phyloP scores from a whole-genome alignment of 1,140 invertebrate species.

The Pararge aegeria region DNA sequence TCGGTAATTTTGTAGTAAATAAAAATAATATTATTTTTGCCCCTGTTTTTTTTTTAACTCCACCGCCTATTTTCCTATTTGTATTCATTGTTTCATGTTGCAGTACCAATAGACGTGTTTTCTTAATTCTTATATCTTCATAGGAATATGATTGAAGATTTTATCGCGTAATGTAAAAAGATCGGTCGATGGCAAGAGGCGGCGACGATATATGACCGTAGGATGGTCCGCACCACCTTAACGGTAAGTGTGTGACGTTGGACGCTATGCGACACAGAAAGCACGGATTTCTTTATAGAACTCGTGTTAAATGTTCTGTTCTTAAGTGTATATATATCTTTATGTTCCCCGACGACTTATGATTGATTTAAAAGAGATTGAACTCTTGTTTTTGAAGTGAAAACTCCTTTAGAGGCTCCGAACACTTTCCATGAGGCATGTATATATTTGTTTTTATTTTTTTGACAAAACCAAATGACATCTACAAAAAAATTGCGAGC shows the following conservation, averaged over 20 bases:
- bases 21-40: no score
- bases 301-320: conserved; percentile 16
- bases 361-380: background rate
- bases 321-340: conserved; percentile 3
- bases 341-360: background rate
- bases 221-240: conserved; percentile 18
- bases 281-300: conserved; percentile 16
- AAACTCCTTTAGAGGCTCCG: no score
- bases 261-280: conserved; percentile 29
- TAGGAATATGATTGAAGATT: background rate
- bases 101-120: no score
- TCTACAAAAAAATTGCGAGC: no score
- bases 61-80: no score
- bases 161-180: conserved; percentile 6
- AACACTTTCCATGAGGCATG: no score
- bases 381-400: background rate
- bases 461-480: no score
- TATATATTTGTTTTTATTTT: no score
- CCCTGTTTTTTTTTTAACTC: no score
- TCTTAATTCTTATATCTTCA: no score
- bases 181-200: conserved; percentile 12
- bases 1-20: no score
- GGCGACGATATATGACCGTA: conserved; percentile 20
- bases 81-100: no score
- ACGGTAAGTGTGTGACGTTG: conserved; percentile 26